These are phyloP conservation scores for Nycticorax nycticorax DNA, from an alignment of 2,113 vertebrate genomes.

Conservation along the genomic window DNA sequence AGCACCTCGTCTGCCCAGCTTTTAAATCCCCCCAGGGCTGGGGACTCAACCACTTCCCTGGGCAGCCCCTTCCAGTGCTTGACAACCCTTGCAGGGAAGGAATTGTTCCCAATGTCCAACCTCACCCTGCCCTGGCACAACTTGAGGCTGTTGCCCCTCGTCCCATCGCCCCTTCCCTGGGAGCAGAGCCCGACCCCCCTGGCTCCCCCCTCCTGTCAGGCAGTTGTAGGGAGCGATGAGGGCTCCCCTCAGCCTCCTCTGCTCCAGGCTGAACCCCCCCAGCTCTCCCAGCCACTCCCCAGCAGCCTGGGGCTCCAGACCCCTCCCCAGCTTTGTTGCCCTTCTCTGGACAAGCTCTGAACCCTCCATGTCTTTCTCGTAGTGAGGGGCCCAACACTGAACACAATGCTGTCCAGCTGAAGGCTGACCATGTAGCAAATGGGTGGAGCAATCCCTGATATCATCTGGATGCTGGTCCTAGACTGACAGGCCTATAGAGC, in stretches of 20 bases:
- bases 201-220: fast-evolving
- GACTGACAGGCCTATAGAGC: background rate
- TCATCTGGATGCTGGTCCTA: background rate
- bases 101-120: background rate
- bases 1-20: fast-evolving
- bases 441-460: background rate
- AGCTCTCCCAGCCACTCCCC: fast-evolving
- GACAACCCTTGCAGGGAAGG: fast-evolving
- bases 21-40: background rate
- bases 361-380: fast-evolving
- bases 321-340: fast-evolving
- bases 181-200: fast-evolving
- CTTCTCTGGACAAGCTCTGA: fast-evolving
- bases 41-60: fast-evolving
- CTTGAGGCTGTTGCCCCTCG: fast-evolving
- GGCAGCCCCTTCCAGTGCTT: background rate
- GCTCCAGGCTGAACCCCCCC: background rate
- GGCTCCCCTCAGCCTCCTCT: background rate
- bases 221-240: fast-evolving
- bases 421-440: background rate
- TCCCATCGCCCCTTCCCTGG: fast-evolving
- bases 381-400: fast-evolving
- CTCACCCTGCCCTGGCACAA: background rate
- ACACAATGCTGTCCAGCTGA: background rate
- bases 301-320: fast-evolving